Evolutionary conservation across 2,113 vertebrate species (phyloP).

Genomic region (Ceuthmochares aereus): DNA sequence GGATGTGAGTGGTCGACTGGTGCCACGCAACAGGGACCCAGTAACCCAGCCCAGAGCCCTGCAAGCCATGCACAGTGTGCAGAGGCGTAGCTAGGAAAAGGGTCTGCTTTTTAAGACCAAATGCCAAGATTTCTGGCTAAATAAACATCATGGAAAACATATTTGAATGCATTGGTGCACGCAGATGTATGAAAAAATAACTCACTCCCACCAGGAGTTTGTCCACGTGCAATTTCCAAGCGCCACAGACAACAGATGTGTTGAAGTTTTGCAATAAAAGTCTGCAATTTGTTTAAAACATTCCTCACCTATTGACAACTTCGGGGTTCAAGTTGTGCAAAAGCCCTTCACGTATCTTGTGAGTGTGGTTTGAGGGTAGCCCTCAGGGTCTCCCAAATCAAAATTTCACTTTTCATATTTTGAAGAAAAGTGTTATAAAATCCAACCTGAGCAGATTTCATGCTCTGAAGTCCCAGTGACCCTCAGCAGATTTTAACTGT

Average conservation of each 20-base stretch:
- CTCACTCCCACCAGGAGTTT: not conserved
- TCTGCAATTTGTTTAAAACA: not conserved
- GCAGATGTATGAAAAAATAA: not conserved
- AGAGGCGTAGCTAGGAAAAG: not conserved
- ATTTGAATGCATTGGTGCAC: not conserved
- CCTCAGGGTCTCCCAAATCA: not conserved
- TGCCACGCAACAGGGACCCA: not conserved
- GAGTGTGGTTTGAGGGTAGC: not conserved
- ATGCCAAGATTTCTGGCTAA: not conserved
- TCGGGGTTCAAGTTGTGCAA: not conserved
- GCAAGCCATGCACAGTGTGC: rapidly evolving
- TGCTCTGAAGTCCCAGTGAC: not conserved
- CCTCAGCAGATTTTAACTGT: not conserved
- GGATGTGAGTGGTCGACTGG: not conserved
- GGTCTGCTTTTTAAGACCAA: not conserved
- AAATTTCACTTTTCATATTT: not conserved
- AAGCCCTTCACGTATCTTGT: not conserved
- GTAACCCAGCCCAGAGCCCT: not conserved
- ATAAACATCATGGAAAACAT: not conserved
- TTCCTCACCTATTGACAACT: not conserved
- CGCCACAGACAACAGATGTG: not conserved
- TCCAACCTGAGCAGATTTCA: not conserved
- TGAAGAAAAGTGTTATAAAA: not conserved
- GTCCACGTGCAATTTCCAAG: not conserved
- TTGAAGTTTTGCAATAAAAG: not conserved